A percentile compares a stretch with the other conserved stretches of the same genome.
phyloP scores from a whole-genome alignment of 2,113 vertebrate genomes.

The Podiceps cristatus region DNA sequence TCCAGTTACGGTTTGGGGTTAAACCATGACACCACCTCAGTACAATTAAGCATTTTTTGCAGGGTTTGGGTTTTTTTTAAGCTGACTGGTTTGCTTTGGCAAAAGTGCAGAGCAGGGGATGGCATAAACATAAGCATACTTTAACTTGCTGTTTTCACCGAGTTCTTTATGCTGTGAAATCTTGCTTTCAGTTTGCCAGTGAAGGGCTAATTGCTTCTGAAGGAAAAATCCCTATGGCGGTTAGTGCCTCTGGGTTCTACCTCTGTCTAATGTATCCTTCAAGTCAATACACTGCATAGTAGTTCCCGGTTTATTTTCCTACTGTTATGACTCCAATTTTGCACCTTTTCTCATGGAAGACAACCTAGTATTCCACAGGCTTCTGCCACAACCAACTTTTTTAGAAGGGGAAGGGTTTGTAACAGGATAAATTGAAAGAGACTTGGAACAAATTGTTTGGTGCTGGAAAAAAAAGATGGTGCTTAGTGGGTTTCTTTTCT shows the following conservation, averaged over 20 bases:
- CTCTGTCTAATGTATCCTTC: background rate
- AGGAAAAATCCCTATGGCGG: background rate
- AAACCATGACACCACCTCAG: too few relatives aligned
- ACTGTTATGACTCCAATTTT: background rate
- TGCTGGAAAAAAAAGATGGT: background rate
- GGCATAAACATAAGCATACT: background rate
- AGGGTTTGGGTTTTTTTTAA: background rate
- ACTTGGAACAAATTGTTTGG: background rate
- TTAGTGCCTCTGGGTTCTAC: background rate
- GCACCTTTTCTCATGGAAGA: background rate
- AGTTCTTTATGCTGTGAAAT: background rate
- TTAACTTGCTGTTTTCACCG: background rate
- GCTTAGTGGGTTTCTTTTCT: background rate
- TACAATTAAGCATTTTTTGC: background rate
- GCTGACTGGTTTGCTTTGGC: background rate
- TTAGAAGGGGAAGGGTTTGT: background rate
- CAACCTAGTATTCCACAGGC: background rate
- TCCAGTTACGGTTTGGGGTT: too few relatives aligned
- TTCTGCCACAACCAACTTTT: background rate
- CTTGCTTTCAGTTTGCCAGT: background rate
- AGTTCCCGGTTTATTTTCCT: background rate
- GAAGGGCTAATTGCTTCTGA: background rate
- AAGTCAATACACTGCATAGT: background rate
- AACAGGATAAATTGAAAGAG: background rate
- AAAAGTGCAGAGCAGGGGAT: background rate